Percentiles rank a stretch among this genome's conserved stretches.
These are phyloP conservation scores for Willisornis vidua DNA, from an alignment of 2,113 vertebrate species.

Conservation along the genomic window DNA sequence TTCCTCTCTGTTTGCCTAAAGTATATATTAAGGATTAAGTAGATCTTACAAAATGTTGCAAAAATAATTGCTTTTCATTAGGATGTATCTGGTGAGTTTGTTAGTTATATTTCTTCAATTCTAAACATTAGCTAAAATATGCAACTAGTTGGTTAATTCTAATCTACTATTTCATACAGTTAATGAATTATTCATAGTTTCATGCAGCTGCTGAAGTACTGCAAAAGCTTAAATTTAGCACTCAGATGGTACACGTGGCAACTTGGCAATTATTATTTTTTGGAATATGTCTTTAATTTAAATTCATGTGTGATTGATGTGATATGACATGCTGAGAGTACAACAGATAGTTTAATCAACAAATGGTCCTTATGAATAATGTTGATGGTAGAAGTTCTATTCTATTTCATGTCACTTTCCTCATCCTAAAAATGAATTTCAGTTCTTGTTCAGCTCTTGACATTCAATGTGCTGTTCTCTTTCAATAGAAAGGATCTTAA, in stretches of 20 bases:
- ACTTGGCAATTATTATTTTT: conserved; percentile 63
- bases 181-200: conserved; percentile 68
- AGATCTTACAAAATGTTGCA: not conserved
- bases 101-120: not conserved
- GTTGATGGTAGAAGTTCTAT: conserved; percentile 52
- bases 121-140: conserved; percentile 20
- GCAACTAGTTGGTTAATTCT: conserved; percentile 44
- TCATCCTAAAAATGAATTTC: conserved; percentile 51
- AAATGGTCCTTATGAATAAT: conserved; percentile 57
- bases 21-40: not conserved
- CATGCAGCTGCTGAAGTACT: conserved; percentile 49
- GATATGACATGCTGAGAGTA: conserved; percentile 44
- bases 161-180: conserved; percentile 35
- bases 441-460: conserved; percentile 20
- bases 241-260: conserved; percentile 16
- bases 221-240: conserved; percentile 67
- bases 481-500: conserved; percentile 47
- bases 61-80: conserved; percentile 31
- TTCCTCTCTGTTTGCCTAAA: not conserved
- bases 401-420: conserved; percentile 56
- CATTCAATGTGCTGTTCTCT: not conserved
- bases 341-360: conserved; percentile 70
- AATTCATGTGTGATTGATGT: conserved; percentile 65
- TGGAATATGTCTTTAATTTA: conserved; percentile 61
- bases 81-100: not conserved